Base-by-base conservation (phyloP, 1,140 invertebrate genomes). In the Tribolium madens region DNA sequence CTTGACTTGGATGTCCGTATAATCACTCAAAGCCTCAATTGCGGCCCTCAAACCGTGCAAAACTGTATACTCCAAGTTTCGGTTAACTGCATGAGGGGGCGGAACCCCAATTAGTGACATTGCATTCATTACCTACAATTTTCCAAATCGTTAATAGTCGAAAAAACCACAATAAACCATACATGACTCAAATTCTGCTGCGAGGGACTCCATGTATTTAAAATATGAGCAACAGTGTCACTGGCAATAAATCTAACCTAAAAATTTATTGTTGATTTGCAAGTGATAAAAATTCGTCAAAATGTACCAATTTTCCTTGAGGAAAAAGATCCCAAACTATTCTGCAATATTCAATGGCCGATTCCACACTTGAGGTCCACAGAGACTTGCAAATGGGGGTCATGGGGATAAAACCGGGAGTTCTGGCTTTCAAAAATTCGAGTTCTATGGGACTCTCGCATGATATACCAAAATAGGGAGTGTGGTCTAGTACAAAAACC, bases 271-370 rank as follows among this genome's bases (percentile, higher is more conserved):
- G 79, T 72, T 79, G 79, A 81, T 50, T 70, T 73, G 70, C 78
- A 75, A 78, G 48, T 50, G 6, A 31, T 50, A 3, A 26, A 77
- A 77, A 79, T 9, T 47, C 14, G 73, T 52, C 73, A 76, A 21
- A 71, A 69, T 81, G 84, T 89, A 96, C 94, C 86, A 97, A 87
- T 91, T 96, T 96, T 75, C 92, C 93, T 42, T 90, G 88, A 0
- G 96, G 96, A 88, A 97, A 98, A 17, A 98, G 89, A 87, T 99
- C 97, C 95, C 96, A 98, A 4, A 98, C 95, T 80, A 98, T 97
- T 15, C 97, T 89, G 83, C 96, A 97, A 84, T 98, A 99, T 87
- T 99, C 97, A 60, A 98, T 90, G 1, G 96, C 93, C 2, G 95
- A 93, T 89, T 99, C 97, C 0, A 98, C 94, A 82, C 93, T 94